Evolutionary conservation across 2,888 invertebrate genomes (phyloP), one percentile per base, ranked within the genome.

Genomic region (Fragum fragum): DNA sequence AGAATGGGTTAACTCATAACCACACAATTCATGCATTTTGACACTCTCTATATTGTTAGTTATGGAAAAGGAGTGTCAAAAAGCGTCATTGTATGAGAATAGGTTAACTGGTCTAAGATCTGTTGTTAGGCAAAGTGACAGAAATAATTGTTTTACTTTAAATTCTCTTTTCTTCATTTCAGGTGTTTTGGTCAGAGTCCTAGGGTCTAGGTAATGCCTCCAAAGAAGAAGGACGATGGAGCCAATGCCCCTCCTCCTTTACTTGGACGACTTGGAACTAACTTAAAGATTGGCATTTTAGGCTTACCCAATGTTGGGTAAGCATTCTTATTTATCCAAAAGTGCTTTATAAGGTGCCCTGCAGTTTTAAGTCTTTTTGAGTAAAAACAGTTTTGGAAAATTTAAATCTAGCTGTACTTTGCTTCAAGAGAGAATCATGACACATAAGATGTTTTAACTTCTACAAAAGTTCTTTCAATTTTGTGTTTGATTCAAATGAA

Each of bases 211-310:
- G n/a, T 21, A 6, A 96, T 96, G 96, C 95, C 96, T 79, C 96
- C 96, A 32, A 93, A 94, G 85, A 93, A 94, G 86, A 94, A 94
- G 89, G 97, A 97, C 85, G 97, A 97, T 93, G 95, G 93, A 70
- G 93, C 92, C 52, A 93, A 92, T 52, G 98, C 97, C 93, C 97
- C 97, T 21, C 98, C 98, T 91, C 97, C 98, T 32, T 95, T 99
- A 74, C 98, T 99, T 94, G 99, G 99, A 29, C 96, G 99, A 89
- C 97, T 99, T 81, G 99, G 99, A 59, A 99, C 99, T 73, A 99
- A 98, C 95, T 96, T 99, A 83, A 98, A 98, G 95, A 97, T 98
- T 90, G 99, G 99, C 79, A 99, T 99, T 93, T 95, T 96, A 76
- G 96, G 96, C 71, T 96, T 99, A 76, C 99, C 99, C 36, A 99